These are phyloP conservation scores for Sardina pilchardus DNA, from an alignment of 2,113 vertebrate species.

Conservation along the genomic window DNA sequence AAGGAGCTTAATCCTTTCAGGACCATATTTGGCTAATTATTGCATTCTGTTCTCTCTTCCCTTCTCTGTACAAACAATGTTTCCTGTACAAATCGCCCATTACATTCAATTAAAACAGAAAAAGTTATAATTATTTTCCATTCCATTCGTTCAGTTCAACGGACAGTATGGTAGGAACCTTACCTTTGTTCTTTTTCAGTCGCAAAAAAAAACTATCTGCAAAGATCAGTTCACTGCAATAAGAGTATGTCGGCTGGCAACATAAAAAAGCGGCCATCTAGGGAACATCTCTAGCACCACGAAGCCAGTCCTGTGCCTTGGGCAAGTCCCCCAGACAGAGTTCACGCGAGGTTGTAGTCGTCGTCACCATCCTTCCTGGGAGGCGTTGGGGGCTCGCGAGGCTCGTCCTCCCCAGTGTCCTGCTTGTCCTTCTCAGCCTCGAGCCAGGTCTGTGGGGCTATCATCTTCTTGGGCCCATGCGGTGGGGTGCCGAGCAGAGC, in stretches of 20 bases:
- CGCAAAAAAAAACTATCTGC: neutral
- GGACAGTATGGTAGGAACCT: neutral
- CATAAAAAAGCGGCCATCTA: neutral
- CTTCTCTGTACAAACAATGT: neutral
- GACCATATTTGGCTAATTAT: neutral
- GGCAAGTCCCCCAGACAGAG: neutral
- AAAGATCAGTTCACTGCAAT: conserved; percentile 10
- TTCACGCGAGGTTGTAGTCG: conserved; percentile 68
- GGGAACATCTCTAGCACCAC: neutral
- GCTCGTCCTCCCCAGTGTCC: conserved; percentile 81
- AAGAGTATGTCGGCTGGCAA: neutral
- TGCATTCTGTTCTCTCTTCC: neutral
- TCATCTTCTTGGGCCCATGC: conserved; percentile 91
- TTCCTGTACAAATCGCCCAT: neutral
- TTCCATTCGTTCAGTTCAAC: neutral
- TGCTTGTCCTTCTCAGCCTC: conserved; percentile 88
- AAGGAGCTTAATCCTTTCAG: neutral
- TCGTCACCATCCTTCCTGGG: conserved; percentile 69
- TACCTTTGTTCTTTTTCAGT: neutral
- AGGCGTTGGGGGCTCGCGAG: conserved; percentile 56
- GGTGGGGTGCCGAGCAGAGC: conserved; percentile 86
- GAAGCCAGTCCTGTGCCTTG: neutral
- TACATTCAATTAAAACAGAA: neutral
- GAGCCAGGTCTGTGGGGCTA: conserved; percentile 89
- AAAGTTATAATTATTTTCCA: neutral